Conservation (phyloP, 2,797 vertebrate genomes). For the Thripadectes ignobilis region DNA sequence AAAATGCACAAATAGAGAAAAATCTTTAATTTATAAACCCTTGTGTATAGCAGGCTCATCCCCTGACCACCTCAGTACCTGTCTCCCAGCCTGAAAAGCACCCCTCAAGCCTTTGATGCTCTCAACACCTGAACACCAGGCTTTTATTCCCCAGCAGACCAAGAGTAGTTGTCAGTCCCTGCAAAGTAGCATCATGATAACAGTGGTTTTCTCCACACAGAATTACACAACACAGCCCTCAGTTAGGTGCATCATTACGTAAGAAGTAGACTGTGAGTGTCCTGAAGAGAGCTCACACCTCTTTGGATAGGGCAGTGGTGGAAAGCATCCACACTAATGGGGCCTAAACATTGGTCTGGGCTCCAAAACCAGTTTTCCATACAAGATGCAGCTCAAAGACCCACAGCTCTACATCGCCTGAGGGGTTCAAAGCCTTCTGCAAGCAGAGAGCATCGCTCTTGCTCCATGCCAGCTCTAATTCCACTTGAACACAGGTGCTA, state of each 20-base stretch:
- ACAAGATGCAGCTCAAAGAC: not conserved
- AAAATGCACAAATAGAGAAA: not conserved
- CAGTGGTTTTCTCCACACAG: not conserved
- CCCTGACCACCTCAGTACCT: fast-evolving
- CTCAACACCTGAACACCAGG: not conserved
- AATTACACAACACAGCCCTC: not conserved
- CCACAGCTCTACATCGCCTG: fast-evolving
- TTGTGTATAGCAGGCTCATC: not conserved
- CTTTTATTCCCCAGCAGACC: not conserved
- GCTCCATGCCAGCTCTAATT: not conserved
- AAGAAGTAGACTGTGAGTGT: fast-evolving
- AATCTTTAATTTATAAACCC: not conserved
- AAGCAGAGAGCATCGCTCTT: not conserved
- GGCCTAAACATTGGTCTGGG: not conserved
- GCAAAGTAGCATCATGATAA: not conserved
- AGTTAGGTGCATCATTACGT: not conserved
- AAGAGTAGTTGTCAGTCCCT: not conserved
- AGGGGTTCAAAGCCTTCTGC: not conserved
- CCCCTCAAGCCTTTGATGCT: not conserved
- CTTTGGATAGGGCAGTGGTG: not conserved
- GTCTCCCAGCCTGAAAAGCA: not conserved
- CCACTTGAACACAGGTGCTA: fast-evolving
- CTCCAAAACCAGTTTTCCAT: not conserved
- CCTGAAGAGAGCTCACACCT: fast-evolving
- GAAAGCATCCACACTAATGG: fast-evolving